Evolutionary conservation across 1,140 invertebrate species (phyloP).

Genomic region (Antheraea mylitta): DNA sequence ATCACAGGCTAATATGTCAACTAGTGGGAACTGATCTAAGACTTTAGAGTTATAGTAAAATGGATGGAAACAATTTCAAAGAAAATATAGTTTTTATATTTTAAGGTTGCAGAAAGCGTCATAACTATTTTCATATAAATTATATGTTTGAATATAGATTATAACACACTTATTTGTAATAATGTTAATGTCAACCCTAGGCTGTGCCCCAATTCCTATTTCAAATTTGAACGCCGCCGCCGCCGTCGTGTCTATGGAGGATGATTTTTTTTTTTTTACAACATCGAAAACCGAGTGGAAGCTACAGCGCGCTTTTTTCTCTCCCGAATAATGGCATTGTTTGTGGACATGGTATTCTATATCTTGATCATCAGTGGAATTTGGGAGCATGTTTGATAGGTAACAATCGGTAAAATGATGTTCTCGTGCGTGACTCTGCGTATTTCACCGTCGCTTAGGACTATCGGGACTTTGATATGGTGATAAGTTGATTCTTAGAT

Average conservation of each 20-base stretch:
- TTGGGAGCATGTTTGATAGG: conserved; percentile 46
- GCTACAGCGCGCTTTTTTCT: conserved; percentile 55
- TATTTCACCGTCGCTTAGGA: conserved; percentile 26
- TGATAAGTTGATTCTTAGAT: conserved; percentile 30
- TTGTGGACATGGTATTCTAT: conserved; percentile 60
- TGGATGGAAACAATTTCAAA: no score
- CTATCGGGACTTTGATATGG: conserved; percentile 28
- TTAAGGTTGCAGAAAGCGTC: no score
- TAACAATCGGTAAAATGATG: conserved; percentile 15
- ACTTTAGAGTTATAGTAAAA: no score
- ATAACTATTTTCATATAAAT: no score
- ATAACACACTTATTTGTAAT: background rate
- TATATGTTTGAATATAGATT: no score
- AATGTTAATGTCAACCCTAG: conserved; percentile 43
- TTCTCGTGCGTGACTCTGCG: conserved; percentile 59
- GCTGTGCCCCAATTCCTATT: conserved; percentile 53
- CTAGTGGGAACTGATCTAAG: no score
- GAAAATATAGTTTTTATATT: no score
- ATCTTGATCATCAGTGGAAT: conserved; percentile 60
- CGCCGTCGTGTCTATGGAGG: conserved; percentile 46
- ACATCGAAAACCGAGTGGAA: conserved; percentile 50
- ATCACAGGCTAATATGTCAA: no score
- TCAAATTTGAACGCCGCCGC: conserved; percentile 47
- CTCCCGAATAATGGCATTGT: conserved; percentile 70
- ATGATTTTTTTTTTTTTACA: conserved; percentile 55